Percentiles rank a stretch among this genome's conserved stretches.
Evolutionary conservation across 2,113 vertebrate genomes (phyloP).

Genomic region (Gadus macrocephalus): DNA sequence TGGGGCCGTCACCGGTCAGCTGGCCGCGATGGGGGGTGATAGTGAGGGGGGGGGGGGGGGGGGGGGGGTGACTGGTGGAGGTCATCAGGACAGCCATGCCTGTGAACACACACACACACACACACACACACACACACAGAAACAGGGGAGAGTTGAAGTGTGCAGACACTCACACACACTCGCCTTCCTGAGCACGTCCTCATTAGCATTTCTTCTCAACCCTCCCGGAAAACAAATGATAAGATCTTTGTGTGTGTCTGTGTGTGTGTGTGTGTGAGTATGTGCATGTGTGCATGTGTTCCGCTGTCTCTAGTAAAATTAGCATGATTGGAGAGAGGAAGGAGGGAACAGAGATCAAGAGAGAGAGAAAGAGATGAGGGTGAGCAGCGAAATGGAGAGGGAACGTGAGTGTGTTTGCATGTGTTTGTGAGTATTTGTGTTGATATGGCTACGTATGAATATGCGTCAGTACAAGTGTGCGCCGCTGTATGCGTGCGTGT

Average conservation of each 20-base stretch:
- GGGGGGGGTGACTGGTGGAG: too few relatives aligned
- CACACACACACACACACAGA: too few relatives aligned
- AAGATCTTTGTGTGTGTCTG: not conserved
- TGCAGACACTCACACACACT: slow-evolving; percentile 1
- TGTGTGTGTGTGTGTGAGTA: not conserved
- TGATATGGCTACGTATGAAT: too few relatives aligned
- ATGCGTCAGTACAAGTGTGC: too few relatives aligned
- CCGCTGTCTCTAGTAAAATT: slow-evolving; percentile 37
- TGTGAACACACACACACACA: too few relatives aligned
- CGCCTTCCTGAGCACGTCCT: not conserved
- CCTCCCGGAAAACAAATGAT: not conserved
- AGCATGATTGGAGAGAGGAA: slow-evolving; percentile 34
- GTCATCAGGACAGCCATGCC: too few relatives aligned
- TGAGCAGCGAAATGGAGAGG: slow-evolving; percentile 30
- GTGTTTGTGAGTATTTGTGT: too few relatives aligned
- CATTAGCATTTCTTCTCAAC: not conserved
- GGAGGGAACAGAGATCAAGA: slow-evolving; percentile 1
- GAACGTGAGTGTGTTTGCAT: not conserved
- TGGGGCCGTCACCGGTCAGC: too few relatives aligned
- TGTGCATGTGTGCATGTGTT: slow-evolving; percentile 1
- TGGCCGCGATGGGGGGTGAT: too few relatives aligned
- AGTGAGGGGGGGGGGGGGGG: too few relatives aligned
- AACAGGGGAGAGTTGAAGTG: not conserved
- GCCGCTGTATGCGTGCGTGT: not conserved
- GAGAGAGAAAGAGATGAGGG: not conserved